Conservation (phyloP, 1,140 invertebrate genomes). For the Chionoecetes opilio region DNA sequence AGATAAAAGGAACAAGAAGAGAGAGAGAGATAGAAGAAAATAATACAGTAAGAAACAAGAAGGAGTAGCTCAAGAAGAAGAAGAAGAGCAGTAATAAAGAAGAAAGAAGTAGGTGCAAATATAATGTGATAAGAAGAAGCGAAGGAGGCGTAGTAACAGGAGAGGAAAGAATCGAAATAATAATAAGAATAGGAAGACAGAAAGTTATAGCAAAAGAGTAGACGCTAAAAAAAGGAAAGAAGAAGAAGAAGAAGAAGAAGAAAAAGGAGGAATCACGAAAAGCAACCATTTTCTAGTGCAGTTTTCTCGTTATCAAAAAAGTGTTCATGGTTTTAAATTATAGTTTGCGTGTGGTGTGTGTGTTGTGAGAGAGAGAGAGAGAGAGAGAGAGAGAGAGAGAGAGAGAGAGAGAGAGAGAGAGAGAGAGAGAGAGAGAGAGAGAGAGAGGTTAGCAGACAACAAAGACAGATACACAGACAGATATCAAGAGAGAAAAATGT, state of each 20-base stretch:
- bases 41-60: not conserved
- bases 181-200: too few relatives aligned
- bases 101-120: not conserved
- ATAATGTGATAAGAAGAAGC: too few relatives aligned
- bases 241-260: not conserved
- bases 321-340: not conserved
- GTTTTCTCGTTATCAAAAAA: not conserved
- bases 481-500: not conserved
- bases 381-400: not conserved
- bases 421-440: not conserved
- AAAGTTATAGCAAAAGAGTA: too few relatives aligned
- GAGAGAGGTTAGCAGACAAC: not conserved
- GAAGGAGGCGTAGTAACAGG: too few relatives aligned
- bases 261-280: not conserved
- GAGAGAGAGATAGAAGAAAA: not conserved
- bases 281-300: not conserved
- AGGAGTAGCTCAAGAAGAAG: not conserved
- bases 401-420: not conserved
- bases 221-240: too few relatives aligned
- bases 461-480: not conserved
- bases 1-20: not conserved
- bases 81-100: not conserved
- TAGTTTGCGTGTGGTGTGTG: not conserved
- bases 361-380: not conserved
- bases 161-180: too few relatives aligned